These are phyloP conservation scores for Sebastes oblongus DNA, from an alignment of 2,797 vertebrate species.

Conservation along the genomic window DNA sequence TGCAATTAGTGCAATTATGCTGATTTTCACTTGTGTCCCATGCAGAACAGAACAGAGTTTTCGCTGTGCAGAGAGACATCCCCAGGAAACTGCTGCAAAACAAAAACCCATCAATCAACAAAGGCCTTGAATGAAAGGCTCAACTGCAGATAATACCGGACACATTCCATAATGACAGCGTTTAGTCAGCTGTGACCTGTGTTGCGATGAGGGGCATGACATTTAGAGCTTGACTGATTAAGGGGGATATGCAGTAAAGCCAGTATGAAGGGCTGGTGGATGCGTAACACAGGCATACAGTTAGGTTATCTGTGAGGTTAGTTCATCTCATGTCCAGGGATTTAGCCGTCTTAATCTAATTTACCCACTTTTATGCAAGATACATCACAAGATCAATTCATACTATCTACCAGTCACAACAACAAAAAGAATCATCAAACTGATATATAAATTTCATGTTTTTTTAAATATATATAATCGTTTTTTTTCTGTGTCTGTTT, in stretches of 20 bases:
- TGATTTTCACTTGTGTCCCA: conserved; percentile 88
- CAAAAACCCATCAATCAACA: conserved; percentile 82
- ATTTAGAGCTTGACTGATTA: conserved; percentile 46
- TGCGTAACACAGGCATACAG: background rate
- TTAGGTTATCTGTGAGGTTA: background rate
- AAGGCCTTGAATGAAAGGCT: conserved; percentile 68
- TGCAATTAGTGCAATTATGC: conserved; percentile 92
- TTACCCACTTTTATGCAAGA: background rate
- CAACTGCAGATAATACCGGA: conserved; percentile 65
- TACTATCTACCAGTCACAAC: background rate
- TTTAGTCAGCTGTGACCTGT: conserved; percentile 72
- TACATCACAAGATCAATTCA: background rate
- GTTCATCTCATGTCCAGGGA: background rate
- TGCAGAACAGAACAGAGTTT: conserved; percentile 84
- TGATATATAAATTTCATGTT: background rate
- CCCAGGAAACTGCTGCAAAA: conserved; percentile 75
- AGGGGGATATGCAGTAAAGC: conserved; percentile 33
- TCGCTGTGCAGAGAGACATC: conserved; percentile 71
- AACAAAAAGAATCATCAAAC: background rate
- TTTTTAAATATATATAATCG: background rate
- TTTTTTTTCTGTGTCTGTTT: conserved; percentile 20
- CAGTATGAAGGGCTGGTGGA: background rate
- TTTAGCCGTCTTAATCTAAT: background rate
- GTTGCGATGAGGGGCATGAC: conserved; percentile 44
- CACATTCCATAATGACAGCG: conserved; percentile 72